Evolutionary conservation across 2,888 invertebrate genomes (phyloP).

Genomic region (Laspeyria flexula): DNA sequence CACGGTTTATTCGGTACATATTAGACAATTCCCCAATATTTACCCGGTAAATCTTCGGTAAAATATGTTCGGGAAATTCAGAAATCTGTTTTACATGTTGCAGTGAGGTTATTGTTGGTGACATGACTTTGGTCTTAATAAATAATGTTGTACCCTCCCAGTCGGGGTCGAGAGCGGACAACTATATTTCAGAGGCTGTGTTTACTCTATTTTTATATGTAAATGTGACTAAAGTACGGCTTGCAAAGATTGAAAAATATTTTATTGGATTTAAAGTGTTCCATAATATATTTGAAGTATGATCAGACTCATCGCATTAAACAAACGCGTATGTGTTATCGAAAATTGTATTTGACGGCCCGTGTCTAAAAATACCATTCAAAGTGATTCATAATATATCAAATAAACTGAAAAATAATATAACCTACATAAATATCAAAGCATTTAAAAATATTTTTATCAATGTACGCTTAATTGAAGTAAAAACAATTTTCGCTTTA

Average conservation of each 20-base stretch:
- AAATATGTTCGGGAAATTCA: slow-evolving; percentile 27
- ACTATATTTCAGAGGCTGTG: slow-evolving; percentile 35
- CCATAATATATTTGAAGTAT: no score
- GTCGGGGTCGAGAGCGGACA: slow-evolving; percentile 35
- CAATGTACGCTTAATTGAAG: neutral
- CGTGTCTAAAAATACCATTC: no score
- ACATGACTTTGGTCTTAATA: slow-evolving; percentile 48
- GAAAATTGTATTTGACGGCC: no score
- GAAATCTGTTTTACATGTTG: slow-evolving; percentile 48
- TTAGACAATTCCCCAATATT: slow-evolving; percentile 27
- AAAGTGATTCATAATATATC: no score
- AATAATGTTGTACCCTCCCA: slow-evolving; percentile 43
- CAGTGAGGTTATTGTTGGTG: slow-evolving; percentile 44
- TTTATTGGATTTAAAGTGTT: neutral
- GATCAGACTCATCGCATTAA: no score
- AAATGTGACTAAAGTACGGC: neutral
- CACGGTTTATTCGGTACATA: neutral
- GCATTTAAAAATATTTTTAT: neutral
- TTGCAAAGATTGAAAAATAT: neutral
- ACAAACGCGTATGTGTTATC: no score
- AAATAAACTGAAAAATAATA: no score
- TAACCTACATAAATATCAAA: no score
- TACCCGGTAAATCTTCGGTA: slow-evolving; percentile 11
- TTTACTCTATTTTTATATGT: slow-evolving; percentile 15
- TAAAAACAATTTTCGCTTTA: slow-evolving; percentile 38